Evolutionary conservation across 1,140 invertebrate species (phyloP), one percentile per base, ranked within the genome.

Genomic region (Helicoverpa armigera): DNA sequence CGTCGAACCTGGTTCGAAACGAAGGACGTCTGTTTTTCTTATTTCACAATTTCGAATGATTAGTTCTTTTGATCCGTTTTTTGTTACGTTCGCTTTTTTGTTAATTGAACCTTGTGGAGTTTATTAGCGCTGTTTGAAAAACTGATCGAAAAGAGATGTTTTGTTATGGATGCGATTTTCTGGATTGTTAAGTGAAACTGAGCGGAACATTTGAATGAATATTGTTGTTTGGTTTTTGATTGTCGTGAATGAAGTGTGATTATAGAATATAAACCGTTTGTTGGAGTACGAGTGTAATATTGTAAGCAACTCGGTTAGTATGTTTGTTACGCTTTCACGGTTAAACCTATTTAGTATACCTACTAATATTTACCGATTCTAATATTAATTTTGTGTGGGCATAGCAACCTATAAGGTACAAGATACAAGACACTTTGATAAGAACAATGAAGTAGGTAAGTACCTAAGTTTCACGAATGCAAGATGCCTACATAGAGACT

Each of bases 31-130:
- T 14, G 48, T 53, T 70, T 29, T 61, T 61, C 53, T 75, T 75
- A 75, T 75, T 61, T 61, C 35, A 75, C 73, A 75, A 75, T 75
- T 75, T 61, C 73, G 43, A 75, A 60, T 61, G 73, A 75, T 75
- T 75, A 56, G 70, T 56, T 70, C 51, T 70, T 70, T 70, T 29
- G 67, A 70, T 54, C 35, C 18, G 18, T 70, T 73, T 73, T 56
- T 54, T 73, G 51, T 73, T 16, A 56, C 13, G 51, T 56, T 56
- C 51, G 48, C 51, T 73, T 73, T 23, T 75, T 75, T 60, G 54
- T 60, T 60, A 61, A 61, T 75, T 75, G 56, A 60, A 58, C 73
- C n/a, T 43, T 75, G 53, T 61, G 67, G 50, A 53, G 67, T 70
- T 70, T 70, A 70, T 70, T 70, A 70, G 67, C 67, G 23, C n/a